phyloP scores from a whole-genome alignment of 2,888 invertebrate genomes.

The Limnephilus marmoratus region DNA sequence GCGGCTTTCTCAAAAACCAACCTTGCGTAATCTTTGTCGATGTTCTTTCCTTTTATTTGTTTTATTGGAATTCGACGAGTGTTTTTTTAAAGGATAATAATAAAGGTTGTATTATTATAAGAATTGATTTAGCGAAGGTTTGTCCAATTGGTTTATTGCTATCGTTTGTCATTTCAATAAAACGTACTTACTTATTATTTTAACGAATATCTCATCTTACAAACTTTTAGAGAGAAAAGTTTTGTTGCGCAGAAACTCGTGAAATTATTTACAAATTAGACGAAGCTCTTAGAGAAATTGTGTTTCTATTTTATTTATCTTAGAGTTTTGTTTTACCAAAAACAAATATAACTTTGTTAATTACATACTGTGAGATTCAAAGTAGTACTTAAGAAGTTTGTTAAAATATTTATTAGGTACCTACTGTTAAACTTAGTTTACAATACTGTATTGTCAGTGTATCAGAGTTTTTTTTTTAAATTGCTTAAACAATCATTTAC shows the following conservation, averaged over 20 bases:
- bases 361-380: background rate
- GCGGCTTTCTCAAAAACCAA: background rate
- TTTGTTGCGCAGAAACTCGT: background rate
- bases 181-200: background rate
- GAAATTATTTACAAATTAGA: background rate
- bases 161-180: slow-evolving; percentile 2
- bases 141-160: slow-evolving; percentile 23
- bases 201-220: background rate
- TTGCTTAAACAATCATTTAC: no score
- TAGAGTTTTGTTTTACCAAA: background rate
- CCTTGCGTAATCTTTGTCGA: background rate
- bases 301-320: background rate
- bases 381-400: background rate
- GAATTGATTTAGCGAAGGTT: slow-evolving; percentile 7
- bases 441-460: no score
- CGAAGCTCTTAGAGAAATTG: background rate
- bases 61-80: slow-evolving; percentile 19
- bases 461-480: no score
- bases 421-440: background rate
- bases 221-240: background rate
- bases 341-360: background rate
- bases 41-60: background rate
- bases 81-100: slow-evolving; percentile 32
- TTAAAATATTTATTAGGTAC: background rate
- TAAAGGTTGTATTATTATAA: background rate